These are phyloP conservation scores for Panagrolaimus sp. DNA, from an alignment of 1,140 invertebrate genomes.

Conservation along the genomic window DNA sequence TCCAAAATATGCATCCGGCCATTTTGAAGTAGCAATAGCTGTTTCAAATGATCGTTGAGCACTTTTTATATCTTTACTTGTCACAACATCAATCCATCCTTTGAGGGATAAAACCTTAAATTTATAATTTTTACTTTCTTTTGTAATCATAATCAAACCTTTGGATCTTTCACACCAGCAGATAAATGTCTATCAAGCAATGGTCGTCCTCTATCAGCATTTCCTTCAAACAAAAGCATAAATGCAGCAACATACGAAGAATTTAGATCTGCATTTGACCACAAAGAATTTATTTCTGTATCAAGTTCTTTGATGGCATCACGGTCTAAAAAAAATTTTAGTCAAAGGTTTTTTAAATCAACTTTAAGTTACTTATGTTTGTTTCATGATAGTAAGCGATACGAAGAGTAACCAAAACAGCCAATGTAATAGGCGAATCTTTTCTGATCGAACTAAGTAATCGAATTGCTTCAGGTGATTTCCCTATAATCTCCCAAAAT, in stretches of 20 bases:
- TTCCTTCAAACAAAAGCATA: slow-evolving; percentile 24
- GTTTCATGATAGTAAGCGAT: slow-evolving; percentile 40
- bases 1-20: slow-evolving; percentile 33
- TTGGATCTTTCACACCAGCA: slow-evolving; percentile 16
- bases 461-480: slow-evolving; percentile 36
- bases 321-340: slow-evolving; percentile 25
- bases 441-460: slow-evolving; percentile 24
- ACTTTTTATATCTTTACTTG: slow-evolving; percentile 24
- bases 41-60: slow-evolving; percentile 34
- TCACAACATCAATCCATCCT: slow-evolving; percentile 38
- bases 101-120: slow-evolving; percentile 34
- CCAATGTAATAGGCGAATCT: slow-evolving; percentile 30
- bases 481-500: slow-evolving; percentile 26
- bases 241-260: slow-evolving; percentile 22
- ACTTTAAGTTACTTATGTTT: slow-evolving; percentile 18
- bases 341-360: background rate
- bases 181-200: slow-evolving; percentile 23
- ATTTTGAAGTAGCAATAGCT: slow-evolving; percentile 31
- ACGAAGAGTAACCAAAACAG: slow-evolving; percentile 28
- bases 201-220: slow-evolving; percentile 25
- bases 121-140: background rate
- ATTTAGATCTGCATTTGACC: slow-evolving; percentile 19
- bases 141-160: slow-evolving; percentile 22
- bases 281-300: slow-evolving; percentile 33
- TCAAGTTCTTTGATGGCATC: slow-evolving; percentile 32